These are phyloP conservation scores for Micronycteris hirsuta DNA, from an alignment of 2,113 vertebrate species.

Conservation along the genomic window DNA sequence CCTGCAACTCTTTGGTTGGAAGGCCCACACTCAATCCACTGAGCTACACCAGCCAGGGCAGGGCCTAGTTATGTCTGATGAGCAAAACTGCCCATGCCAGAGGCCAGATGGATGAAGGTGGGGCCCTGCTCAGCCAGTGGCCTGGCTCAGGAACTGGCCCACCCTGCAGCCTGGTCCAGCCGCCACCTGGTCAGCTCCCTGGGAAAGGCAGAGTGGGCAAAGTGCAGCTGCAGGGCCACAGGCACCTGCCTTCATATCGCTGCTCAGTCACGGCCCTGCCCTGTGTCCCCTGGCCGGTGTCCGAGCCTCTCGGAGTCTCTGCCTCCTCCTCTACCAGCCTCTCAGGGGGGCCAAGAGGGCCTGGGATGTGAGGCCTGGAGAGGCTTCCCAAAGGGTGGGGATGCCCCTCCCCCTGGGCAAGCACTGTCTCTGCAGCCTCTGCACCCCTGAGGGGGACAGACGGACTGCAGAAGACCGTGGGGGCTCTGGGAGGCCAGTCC, in stretches of 20 bases:
- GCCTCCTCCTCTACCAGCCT: background rate
- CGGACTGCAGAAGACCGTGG: background rate
- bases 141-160: background rate
- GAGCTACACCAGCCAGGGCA: background rate
- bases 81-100: background rate
- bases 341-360: no score
- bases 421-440: no score
- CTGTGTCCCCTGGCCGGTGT: background rate
- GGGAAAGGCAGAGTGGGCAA: no score
- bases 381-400: background rate
- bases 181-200: background rate
- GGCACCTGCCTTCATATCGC: fast-evolving
- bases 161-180: background rate
- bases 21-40: no score
- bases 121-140: no score
- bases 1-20: no score
- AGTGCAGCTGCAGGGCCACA: background rate
- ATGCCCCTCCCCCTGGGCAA: background rate
- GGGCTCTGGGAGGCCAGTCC: no score
- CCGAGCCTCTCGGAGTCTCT: background rate
- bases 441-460: fast-evolving
- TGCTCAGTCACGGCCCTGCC: background rate
- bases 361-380: background rate
- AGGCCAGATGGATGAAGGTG: background rate
- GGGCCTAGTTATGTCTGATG: background rate